A percentile compares a stretch with the other conserved stretches of the same genome.
phyloP scores from a whole-genome alignment of 1,140 invertebrate genomes.

The Drosophila sp. region DNA sequence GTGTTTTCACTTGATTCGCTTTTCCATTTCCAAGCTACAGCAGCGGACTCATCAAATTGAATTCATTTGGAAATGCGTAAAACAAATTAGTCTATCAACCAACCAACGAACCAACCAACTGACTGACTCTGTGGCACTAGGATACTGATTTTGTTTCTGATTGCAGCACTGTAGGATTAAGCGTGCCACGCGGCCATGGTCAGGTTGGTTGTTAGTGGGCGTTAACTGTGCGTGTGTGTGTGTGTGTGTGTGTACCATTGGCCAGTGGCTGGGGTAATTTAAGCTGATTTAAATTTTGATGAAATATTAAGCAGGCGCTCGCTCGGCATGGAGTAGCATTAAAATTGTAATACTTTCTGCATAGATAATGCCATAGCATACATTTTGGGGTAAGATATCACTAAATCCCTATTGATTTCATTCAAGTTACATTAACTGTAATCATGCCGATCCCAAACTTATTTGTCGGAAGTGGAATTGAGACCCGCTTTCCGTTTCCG shows the following conservation, averaged over 20 bases:
- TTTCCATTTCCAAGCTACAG: conserved; percentile 43
- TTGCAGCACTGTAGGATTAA: conserved; percentile 23
- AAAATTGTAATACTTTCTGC: neutral
- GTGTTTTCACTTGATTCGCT: conserved; percentile 65
- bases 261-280: conserved; percentile 20
- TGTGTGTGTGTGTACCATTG: conserved; percentile 10
- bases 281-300: conserved; percentile 32
- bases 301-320: neutral
- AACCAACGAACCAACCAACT: conserved; percentile 28
- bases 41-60: conserved; percentile 53
- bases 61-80: conserved; percentile 62
- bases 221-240: neutral
- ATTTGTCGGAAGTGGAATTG: too few species aligned
- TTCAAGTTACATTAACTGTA: neutral
- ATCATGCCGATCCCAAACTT: too few species aligned
- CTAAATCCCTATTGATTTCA: neutral
- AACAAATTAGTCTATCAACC: conserved; percentile 34
- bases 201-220: neutral
- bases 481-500: too few species aligned
- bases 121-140: conserved; percentile 15
- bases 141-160: conserved; percentile 9
- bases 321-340: neutral
- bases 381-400: neutral
- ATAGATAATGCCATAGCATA: neutral
- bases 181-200: conserved; percentile 54